These are phyloP conservation scores for Lutraria rhynchaena DNA, from an alignment of 1,140 invertebrate genomes.

Conservation along the genomic window DNA sequence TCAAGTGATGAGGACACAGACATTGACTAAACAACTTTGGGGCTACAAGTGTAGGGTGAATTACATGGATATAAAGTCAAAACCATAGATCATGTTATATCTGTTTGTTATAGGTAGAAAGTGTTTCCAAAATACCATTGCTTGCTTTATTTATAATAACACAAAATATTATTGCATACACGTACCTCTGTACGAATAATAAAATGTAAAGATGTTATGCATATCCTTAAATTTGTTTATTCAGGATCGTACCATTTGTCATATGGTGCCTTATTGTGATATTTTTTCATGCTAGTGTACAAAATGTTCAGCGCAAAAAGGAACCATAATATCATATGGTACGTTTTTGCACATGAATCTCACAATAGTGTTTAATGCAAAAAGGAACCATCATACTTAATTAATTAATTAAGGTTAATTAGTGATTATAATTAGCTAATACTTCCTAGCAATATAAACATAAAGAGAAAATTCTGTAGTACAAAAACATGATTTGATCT, in stretches of 20 bases:
- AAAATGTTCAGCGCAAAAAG: conserved; percentile 19
- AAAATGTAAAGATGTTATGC: conserved; percentile 26
- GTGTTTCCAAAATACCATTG: conserved; percentile 10
- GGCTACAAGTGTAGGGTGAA: neutral
- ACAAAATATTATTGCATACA: neutral
- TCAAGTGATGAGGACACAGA: no score
- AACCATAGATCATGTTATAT: neutral
- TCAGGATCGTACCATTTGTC: no score
- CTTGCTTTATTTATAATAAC: conserved; percentile 8
- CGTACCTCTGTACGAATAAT: conserved; percentile 23
- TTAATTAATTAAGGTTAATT: conserved; percentile 31
- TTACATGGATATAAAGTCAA: no score
- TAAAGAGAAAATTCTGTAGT: no score
- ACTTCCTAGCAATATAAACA: conserved; percentile 1
- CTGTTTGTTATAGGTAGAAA: conserved; percentile 14
- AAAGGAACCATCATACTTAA: no score
- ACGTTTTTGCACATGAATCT: conserved; percentile 27
- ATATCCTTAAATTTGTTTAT: no score
- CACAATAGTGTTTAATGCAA: conserved; percentile 14
- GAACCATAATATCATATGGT: no score
- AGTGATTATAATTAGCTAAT: neutral
- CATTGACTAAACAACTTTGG: conserved; percentile 22
- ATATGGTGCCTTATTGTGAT: no score
- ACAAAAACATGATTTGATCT: conserved; percentile 36
- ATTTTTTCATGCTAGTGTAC: neutral